Conservation (phyloP, 2,113 vertebrate species). For the Macrotus californicus region DNA sequence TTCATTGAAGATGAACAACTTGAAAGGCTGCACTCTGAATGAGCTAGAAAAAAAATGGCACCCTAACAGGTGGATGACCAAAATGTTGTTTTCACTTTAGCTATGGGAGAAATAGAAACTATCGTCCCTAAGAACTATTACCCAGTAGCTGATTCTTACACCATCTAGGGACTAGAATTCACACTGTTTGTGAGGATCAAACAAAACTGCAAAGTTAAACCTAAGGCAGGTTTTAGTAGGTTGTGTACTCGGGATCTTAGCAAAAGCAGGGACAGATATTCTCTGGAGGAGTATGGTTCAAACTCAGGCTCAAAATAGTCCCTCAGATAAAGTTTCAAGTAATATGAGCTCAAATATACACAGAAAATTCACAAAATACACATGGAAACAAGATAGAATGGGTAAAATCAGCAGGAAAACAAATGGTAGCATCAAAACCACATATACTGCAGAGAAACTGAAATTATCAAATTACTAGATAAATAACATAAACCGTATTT, state of each 20-base stretch:
- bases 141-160: background rate
- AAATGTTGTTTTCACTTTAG: background rate
- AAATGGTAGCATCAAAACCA: background rate
- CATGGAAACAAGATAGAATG: background rate
- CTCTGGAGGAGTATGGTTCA: background rate
- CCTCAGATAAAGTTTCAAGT: background rate
- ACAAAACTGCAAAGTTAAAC: background rate
- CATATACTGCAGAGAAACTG: background rate
- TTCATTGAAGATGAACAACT: background rate
- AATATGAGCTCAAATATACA: background rate
- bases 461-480: background rate
- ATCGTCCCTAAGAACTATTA: background rate
- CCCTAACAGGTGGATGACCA: background rate
- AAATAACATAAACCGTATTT: background rate
- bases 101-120: background rate
- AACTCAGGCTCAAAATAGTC: background rate
- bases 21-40: background rate
- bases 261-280: background rate
- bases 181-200: background rate
- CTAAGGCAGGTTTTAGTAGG: background rate
- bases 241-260: background rate
- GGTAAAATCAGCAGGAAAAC: background rate
- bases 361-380: background rate
- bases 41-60: background rate
- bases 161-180: background rate